Evolutionary conservation across 2,797 vertebrate genomes (phyloP), one percentile per base, ranked within the genome.

Genomic region (Pantherophis alleghaniensis): DNA sequence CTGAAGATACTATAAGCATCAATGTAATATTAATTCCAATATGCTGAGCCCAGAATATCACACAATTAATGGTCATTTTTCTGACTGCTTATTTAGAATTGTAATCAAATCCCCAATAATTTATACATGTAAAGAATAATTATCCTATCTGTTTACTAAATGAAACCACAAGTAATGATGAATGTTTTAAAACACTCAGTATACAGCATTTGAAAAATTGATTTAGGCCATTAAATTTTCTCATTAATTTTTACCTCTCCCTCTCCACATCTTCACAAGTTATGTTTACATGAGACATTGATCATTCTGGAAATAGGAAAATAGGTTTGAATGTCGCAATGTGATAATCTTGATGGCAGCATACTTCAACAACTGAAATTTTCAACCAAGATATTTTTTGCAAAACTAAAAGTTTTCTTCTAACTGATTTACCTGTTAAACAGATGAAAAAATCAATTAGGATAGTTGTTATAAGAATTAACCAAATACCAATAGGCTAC

Each of bases 371-470:
- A 87, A 5, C 2, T 32, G 66, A 88, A 51, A 3, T 94, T 92
- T 87, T 56, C 92, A 90, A 83, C 66, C 90, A 83, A 89, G 66
- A 13, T 63, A 28, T 16, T 55, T 94, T 79, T 94, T 59, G 53
- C 90, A 94, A 89, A 2, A 1, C 37, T 51, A 55, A 7, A 53
- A 32, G 16, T 90, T 92, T 91, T 95, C 95, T 96, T 96, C 93
- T 94, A 95, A 94, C 66, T 32, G 88, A 37, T 88, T 93, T 94
- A 88, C 94, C 95, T 97, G 93, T 94, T 74, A 95, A 90, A 95
- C 4, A 93, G 92, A 94, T 92, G 14, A 87, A 93, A 91, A 94
- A 94, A 88, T 20, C 61, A 63, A 90, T 59, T 63, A 86, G 91
- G 91, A 94, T 11, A 0, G 0, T 83, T 59, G 6, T 37, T 1